phyloP scores from a whole-genome alignment of 2,888 invertebrate genomes.

The Diarsia dahlii region DNA sequence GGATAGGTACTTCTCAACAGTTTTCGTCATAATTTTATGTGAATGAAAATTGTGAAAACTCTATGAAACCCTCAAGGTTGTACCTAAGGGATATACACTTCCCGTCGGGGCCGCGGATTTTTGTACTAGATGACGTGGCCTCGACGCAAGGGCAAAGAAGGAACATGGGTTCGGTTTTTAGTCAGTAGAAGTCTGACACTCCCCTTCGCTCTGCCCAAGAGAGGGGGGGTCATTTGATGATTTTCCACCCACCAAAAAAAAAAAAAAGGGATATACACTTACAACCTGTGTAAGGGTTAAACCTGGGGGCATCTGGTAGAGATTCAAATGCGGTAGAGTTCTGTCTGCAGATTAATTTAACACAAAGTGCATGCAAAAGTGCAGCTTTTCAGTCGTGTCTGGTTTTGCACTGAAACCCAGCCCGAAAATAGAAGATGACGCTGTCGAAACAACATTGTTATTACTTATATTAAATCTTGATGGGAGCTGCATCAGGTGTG shows the following conservation, averaged over 20 bases:
- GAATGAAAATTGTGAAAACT: too few species aligned
- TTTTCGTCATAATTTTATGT: too few species aligned
- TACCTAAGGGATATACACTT: too few species aligned
- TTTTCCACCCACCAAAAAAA: background rate
- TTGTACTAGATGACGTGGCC: too few species aligned
- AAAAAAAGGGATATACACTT: too few species aligned
- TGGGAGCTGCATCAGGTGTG: background rate
- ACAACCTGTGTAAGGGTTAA: too few species aligned
- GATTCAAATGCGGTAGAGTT: background rate
- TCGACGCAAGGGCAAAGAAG: too few species aligned
- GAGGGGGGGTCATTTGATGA: too few species aligned
- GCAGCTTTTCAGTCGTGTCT: slow-evolving; percentile 6
- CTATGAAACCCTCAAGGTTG: background rate
- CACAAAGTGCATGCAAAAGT: background rate
- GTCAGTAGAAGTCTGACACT: too few species aligned
- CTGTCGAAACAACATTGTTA: slow-evolving; percentile 19
- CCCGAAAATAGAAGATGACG: slow-evolving; percentile 35
- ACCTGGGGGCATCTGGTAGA: background rate
- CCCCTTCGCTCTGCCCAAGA: too few species aligned
- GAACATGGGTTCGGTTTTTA: too few species aligned
- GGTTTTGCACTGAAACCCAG: slow-evolving; percentile 31
- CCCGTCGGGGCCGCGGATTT: too few species aligned
- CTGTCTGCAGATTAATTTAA: background rate
- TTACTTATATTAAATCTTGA: slow-evolving; percentile 17
- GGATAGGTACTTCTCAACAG: background rate